Conservation (phyloP, 2,888 invertebrate genomes). For the Epistrophe grossulariae region DNA sequence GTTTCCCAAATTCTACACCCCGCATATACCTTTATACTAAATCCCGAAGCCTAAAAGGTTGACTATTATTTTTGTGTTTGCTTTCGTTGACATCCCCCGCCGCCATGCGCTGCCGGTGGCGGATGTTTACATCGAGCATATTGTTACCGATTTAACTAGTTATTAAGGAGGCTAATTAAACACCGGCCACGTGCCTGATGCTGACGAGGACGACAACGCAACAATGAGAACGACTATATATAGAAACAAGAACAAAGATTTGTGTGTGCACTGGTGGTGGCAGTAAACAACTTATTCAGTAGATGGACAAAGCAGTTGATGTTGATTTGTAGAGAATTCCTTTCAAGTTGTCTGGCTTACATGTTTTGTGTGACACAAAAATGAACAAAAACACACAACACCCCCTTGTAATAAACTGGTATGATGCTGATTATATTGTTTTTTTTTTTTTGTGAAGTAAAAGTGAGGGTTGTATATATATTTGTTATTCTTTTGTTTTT, state of each 20-base stretch:
- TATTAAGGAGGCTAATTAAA: slow-evolving; percentile 78
- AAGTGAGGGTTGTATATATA: slow-evolving; percentile 33
- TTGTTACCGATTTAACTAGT: slow-evolving; percentile 76
- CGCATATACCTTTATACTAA: not conserved
- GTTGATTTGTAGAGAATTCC: slow-evolving; percentile 46
- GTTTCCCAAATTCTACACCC: slow-evolving; percentile 41
- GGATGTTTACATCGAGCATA: slow-evolving; percentile 73
- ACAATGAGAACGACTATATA: no score
- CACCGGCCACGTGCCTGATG: slow-evolving; percentile 77
- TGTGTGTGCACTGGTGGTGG: slow-evolving; percentile 58
- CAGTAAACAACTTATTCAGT: slow-evolving; percentile 62
- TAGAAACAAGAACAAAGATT: slow-evolving; percentile 37
- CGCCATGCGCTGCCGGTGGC: slow-evolving; percentile 1
- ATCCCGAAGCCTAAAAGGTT: not conserved
- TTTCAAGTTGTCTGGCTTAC: slow-evolving; percentile 57
- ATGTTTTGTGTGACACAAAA: slow-evolving; percentile 50
- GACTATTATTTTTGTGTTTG: slow-evolving; percentile 52
- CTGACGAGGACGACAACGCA: slow-evolving; percentile 34
- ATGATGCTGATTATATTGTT: not conserved
- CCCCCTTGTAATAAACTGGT: slow-evolving; percentile 12
- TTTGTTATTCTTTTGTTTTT: slow-evolving; percentile 5
- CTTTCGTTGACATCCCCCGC: slow-evolving; percentile 38
- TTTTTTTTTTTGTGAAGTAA: slow-evolving; percentile 2
- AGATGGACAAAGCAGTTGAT: slow-evolving; percentile 41
- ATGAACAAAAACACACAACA: slow-evolving; percentile 43